A percentile compares a stretch with the other conserved stretches of the same genome.
Conservation (phyloP, 2,113 vertebrate species). For the Rhinogobius similis region DNA sequence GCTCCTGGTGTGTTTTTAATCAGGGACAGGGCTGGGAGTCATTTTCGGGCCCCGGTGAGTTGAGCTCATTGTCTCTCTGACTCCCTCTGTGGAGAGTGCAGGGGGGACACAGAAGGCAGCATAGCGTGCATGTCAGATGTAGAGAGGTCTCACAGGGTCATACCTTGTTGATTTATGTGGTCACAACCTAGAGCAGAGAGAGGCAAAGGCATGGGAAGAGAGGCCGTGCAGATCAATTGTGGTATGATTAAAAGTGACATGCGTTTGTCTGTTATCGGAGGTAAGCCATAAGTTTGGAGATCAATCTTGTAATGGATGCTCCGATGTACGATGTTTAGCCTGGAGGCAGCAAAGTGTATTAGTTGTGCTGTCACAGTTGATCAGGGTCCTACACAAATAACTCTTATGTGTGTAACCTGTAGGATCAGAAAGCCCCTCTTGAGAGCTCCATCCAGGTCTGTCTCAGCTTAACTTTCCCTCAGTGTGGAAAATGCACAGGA, state of each 20-base stretch:
- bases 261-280: slow-evolving; percentile 41
- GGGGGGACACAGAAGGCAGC: background rate
- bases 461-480: slow-evolving; percentile 9
- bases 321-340: background rate
- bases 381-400: slow-evolving; percentile 13
- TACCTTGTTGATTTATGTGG: slow-evolving; percentile 48
- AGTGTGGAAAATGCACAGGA: slow-evolving; percentile 17
- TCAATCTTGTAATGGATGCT: slow-evolving; percentile 41
- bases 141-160: slow-evolving; percentile 60
- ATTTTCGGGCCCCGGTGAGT: slow-evolving; percentile 70
- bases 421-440: slow-evolving; percentile 9
- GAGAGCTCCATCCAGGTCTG: background rate
- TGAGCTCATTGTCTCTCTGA: slow-evolving; percentile 78
- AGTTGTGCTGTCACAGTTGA: slow-evolving; percentile 7
- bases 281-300: slow-evolving; percentile 28
- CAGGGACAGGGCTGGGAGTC: slow-evolving; percentile 77
- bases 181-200: slow-evolving; percentile 27
- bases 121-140: slow-evolving; percentile 57
- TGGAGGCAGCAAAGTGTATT: slow-evolving; percentile 1
- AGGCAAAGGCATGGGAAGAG: slow-evolving; percentile 21
- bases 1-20: slow-evolving; percentile 85
- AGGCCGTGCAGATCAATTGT: slow-evolving; percentile 16
- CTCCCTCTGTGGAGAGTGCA: slow-evolving; percentile 51
- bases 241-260: slow-evolving; percentile 38
- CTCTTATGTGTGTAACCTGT: slow-evolving; percentile 5